These are phyloP conservation scores for Hydra vulgaris DNA, from an alignment of 30 jellyfish, hydroid and myxozoan genomes.

Conservation along the genomic window DNA sequence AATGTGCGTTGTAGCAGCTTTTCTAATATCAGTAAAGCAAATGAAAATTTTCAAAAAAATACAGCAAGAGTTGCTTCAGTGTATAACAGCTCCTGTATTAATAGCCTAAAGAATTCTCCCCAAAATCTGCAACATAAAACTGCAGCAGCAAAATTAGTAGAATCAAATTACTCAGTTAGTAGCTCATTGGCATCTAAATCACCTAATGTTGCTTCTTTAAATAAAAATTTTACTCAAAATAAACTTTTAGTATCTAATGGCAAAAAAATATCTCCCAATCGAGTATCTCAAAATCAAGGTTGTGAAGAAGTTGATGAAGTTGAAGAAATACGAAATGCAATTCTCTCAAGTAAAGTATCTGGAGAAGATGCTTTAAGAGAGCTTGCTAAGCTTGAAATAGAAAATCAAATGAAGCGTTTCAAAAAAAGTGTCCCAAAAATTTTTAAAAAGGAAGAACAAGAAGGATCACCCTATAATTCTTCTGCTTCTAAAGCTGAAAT, in stretches of 20 bases:
- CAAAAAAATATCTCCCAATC: not conserved
- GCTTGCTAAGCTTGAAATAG: slow-evolving; percentile 26
- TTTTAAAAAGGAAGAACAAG: not conserved
- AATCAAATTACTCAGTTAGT: not conserved
- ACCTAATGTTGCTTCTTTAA: not conserved
- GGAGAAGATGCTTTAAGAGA: slow-evolving; percentile 29
- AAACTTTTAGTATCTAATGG: not conserved
- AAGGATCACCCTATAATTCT: not conserved
- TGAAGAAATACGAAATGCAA: slow-evolving; percentile 13
- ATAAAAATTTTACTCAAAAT: not conserved
- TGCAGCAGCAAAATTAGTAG: not conserved
- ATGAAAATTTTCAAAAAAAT: not conserved
- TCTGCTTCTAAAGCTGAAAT: not conserved
- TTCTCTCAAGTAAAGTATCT: slow-evolving; percentile 11
- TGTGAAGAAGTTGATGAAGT: slow-evolving; percentile 6
- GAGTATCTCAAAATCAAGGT: no score
- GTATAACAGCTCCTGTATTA: not conserved
- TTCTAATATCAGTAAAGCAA: not conserved
- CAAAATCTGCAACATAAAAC: not conserved
- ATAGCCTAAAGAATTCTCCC: not conserved
- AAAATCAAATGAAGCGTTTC: slow-evolving; percentile 30
- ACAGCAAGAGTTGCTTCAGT: not conserved
- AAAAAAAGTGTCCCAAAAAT: slow-evolving; percentile 2
- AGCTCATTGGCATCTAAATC: not conserved
- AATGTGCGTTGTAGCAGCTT: not conserved